These are phyloP conservation scores for Cataglyphis altisquamis DNA, from an alignment of 2,888 invertebrate genomes.

Conservation along the genomic window DNA sequence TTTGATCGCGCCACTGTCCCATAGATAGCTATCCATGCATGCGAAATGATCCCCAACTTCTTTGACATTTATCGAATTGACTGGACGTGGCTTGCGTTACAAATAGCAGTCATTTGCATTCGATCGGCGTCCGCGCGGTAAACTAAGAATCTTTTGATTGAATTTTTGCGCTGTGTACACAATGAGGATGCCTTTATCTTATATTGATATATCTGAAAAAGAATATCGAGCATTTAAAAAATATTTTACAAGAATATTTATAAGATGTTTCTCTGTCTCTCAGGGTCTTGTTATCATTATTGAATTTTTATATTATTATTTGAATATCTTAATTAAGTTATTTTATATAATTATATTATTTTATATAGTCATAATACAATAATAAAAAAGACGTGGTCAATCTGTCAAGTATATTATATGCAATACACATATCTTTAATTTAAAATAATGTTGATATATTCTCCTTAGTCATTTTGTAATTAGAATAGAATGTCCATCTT, in stretches of 20 bases:
- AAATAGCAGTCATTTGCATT: conserved; percentile 6
- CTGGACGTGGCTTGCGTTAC: conserved; percentile 38
- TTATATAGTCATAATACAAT: background rate
- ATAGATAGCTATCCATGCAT: conserved; percentile 18
- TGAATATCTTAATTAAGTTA: background rate
- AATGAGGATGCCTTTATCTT: background rate
- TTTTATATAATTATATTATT: background rate
- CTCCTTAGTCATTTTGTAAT: background rate
- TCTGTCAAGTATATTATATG: background rate
- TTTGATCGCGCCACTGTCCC: background rate
- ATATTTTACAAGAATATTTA: background rate
- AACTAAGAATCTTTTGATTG: conserved; percentile 17
- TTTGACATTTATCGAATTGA: conserved; percentile 42
- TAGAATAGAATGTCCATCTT: background rate
- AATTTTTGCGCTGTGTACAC: background rate
- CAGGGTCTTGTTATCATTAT: background rate
- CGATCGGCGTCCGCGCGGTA: background rate
- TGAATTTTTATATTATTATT: background rate
- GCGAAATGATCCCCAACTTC: conserved; percentile 29
- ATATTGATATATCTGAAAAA: background rate
- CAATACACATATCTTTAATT: background rate
- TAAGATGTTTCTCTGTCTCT: background rate
- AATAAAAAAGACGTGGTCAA: background rate
- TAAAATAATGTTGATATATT: background rate
- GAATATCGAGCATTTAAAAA: background rate